Base-by-base conservation (phyloP, 1,140 invertebrate species). In the Pomacea maculata region DNA sequence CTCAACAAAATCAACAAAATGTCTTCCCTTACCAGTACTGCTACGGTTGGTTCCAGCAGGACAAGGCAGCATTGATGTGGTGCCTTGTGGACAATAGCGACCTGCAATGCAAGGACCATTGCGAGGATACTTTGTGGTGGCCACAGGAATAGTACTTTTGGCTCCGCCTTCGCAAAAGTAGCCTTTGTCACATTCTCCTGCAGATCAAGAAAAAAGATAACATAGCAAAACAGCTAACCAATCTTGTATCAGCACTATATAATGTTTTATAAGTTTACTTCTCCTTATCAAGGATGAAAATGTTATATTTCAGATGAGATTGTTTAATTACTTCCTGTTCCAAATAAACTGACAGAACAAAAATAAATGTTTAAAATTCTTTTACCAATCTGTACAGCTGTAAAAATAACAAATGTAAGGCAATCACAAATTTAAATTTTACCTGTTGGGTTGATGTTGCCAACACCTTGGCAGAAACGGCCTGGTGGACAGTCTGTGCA, bases 131-230 rank as follows among this genome's bases (percentile, higher is more conserved):
- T 74, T 68, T 6, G 55, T 29, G 7, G 82, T 84, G 17, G 88
- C 79, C 19, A 72, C 67, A 6, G 90, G 89, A n/a, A 87, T 86
- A 17, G 80, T 74, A n/a, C 82, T 86, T 72, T 75, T 82, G 34
- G 90, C 85, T 25, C 88, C 87, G 34, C 88, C 88, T 67, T 90
- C 65, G 80, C 90, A 91, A 85, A 87, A 90, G 74, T 87, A 90
- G 0, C 90, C 90, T 54, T 83, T 88, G 79, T 86, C 85, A 87
- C 90, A 91, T n/a, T 85, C 84, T 82, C 88, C 89, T 90, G 75
- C 9, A 81, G 73, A 83, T 61, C 77, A 0, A 76, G 57, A 11
- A 78, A 17, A 75, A 45, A 45, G 15, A 17, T 55, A 19, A 71
- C n/a, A 45, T 0, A 45, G 1, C 34, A 45, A 45, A 45, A 45